Conservation (phyloP, 2,797 vertebrate species). For the Nannoperca obscura region DNA sequence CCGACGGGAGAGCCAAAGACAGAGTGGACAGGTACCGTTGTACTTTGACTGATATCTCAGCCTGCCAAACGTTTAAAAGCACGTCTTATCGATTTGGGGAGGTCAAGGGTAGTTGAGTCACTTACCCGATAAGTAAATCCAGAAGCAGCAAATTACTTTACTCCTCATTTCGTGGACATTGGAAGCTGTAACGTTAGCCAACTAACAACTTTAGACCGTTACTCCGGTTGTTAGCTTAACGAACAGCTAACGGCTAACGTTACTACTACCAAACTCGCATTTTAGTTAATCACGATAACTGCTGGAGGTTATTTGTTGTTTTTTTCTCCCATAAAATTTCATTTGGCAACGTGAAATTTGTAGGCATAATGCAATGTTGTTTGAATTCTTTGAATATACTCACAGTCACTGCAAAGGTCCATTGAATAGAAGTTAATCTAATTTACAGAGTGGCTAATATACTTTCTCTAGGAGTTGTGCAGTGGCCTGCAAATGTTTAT, state of each 20-base stretch:
- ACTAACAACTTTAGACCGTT: not conserved
- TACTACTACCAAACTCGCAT: not conserved
- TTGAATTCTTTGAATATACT: not conserved
- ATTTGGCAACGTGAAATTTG: not conserved
- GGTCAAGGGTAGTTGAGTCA: not conserved
- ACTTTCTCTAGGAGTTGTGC: not conserved
- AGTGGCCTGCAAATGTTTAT: not conserved
- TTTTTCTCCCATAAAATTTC: not conserved
- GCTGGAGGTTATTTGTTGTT: not conserved
- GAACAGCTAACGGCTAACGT: not conserved
- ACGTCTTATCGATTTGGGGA: rapidly evolving
- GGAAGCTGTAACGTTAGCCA: not conserved
- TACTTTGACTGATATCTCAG: not conserved
- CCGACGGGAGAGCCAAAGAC: slow-evolving; percentile 56
- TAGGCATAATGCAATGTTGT: no score
- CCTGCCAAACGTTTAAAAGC: not conserved
- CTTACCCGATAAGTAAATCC: not conserved
- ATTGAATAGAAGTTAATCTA: not conserved
- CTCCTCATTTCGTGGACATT: not conserved
- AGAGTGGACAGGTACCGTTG: slow-evolving; percentile 75
- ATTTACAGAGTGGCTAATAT: not conserved
- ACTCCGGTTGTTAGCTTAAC: not conserved
- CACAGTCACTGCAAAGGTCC: not conserved
- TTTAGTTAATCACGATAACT: not conserved
- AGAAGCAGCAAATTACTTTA: not conserved